Percentiles rank a stretch among this genome's conserved stretches.
Evolutionary conservation across 2,888 invertebrate species (phyloP).

Genomic region (Sinopyrophorus schimmeli): DNA sequence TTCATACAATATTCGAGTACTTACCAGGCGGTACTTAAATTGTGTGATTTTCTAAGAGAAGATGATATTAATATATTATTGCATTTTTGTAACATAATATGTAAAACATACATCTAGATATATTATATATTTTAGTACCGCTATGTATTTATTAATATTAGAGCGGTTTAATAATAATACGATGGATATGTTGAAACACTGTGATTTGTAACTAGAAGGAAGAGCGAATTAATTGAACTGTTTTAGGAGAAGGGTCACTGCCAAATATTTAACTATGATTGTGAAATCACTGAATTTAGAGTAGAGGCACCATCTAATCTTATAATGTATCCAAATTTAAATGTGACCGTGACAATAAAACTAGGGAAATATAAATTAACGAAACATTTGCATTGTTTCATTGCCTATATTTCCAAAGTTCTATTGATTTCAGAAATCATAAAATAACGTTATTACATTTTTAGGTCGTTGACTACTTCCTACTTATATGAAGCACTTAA

Average conservation of each 20-base stretch:
- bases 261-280: slow-evolving; percentile 29
- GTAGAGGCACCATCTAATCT: slow-evolving; percentile 28
- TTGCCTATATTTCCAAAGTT: no score
- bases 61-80: slow-evolving; percentile 15
- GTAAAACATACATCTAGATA: no score
- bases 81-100: slow-evolving; percentile 17
- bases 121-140: slow-evolving; percentile 19
- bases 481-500: no score
- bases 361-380: slow-evolving; percentile 47
- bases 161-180: slow-evolving; percentile 4
- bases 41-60: slow-evolving; percentile 19
- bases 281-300: slow-evolving; percentile 27
- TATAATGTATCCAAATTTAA: slow-evolving; percentile 36
- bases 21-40: slow-evolving; percentile 28
- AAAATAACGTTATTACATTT: no score
- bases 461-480: no score
- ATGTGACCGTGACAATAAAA: slow-evolving; percentile 56
- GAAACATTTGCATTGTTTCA: no score
- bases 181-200: slow-evolving; percentile 22
- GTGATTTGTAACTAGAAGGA: slow-evolving; percentile 24
- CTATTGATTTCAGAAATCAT: no score
- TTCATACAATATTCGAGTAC: slow-evolving; percentile 27
- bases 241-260: slow-evolving; percentile 24
- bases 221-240: slow-evolving; percentile 9
- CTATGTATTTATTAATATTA: slow-evolving; percentile 8